Evolutionary conservation across 2,797 vertebrate genomes (phyloP), one percentile per base, ranked within the genome.

Genomic region (Myripristis jacobus): DNA sequence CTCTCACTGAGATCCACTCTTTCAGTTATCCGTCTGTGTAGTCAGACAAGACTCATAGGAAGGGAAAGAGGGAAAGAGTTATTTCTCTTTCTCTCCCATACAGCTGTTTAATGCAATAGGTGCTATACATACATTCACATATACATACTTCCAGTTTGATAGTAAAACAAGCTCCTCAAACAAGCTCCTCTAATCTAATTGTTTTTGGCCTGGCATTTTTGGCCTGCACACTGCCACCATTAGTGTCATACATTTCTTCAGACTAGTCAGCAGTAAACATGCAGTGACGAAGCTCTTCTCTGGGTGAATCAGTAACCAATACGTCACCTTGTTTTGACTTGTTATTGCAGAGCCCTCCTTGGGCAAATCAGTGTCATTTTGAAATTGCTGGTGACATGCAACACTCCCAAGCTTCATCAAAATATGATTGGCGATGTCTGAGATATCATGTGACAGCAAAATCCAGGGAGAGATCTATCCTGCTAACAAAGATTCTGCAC

Each of bases 181-280:
- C 22, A 18, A 25, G 58, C 63, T 63, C 36, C 57, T 72, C 34
- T 75, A 54, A 77, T 89, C 66, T 56, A 77, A 84, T 79, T 81
- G 59, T 58, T 62, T 56, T 24, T 50, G 72, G 77, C 67, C 68
- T 58, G 65, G 61, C 38, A 82, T 66, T 57, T 38, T 69, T 46
- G 71, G 65, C 27, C 27, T 6, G 6, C 27, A 29, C 27, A 75
- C 77, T 75, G 75, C 61, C 75, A 48, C 67, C 66, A 67, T 82
- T 73, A 54, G 57, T 73, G 70, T 46, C 15, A 67, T 80, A 68
- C 68, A 46, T 70, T 68, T 79, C 53, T 74, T 66, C 57, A 41
- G 50, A 80, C 64, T 34, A 57, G 57, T 69, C 46, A 29, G 52
- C 70, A 27, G 73, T 78, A 78, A 66, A 83, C 66, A 77, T 61